A percentile compares a stretch with the other conserved stretches of the same genome.
Evolutionary conservation across 2,797 vertebrate species (phyloP).

Genomic region (Gila robusta): DNA sequence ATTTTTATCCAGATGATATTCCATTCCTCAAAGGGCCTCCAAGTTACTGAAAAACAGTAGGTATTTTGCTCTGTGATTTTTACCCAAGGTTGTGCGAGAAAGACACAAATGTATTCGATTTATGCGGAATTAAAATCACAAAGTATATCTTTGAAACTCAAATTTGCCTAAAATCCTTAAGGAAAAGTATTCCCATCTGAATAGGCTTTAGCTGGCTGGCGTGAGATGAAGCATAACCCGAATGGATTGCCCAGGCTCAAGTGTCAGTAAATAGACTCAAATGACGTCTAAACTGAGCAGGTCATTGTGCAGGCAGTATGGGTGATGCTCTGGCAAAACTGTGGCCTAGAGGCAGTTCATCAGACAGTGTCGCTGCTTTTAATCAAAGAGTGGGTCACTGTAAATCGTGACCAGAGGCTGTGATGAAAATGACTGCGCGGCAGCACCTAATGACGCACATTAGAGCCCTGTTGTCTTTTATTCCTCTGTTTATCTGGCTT

Average conservation of each 20-base stretch:
- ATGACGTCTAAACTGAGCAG: conserved; percentile 10
- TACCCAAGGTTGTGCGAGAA: background rate
- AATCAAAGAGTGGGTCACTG: conserved; percentile 45
- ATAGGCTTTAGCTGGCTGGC: background rate
- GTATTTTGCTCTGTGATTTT: background rate
- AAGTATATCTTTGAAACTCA: background rate
- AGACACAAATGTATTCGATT: conserved; percentile 1
- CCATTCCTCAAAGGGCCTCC: background rate
- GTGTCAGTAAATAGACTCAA: conserved; percentile 34
- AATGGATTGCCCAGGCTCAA: conserved; percentile 3
- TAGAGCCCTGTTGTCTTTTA: background rate
- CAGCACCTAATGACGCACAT: conserved; percentile 40
- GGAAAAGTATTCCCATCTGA: background rate
- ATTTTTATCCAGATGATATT: background rate
- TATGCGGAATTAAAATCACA: background rate
- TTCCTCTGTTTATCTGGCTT: conserved; percentile 1
- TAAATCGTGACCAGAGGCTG: conserved; percentile 40
- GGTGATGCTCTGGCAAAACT: conserved; percentile 10
- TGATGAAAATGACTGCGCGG: conserved; percentile 35
- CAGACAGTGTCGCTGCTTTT: conserved; percentile 21
- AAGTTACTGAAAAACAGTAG: background rate
- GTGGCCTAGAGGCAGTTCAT: conserved; percentile 30
- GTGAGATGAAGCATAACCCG: background rate
- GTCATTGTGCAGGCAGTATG: background rate
- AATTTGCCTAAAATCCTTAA: background rate